These are phyloP conservation scores for Synodontis membranacea DNA, from an alignment of 2,113 vertebrate genomes.

Conservation along the genomic window DNA sequence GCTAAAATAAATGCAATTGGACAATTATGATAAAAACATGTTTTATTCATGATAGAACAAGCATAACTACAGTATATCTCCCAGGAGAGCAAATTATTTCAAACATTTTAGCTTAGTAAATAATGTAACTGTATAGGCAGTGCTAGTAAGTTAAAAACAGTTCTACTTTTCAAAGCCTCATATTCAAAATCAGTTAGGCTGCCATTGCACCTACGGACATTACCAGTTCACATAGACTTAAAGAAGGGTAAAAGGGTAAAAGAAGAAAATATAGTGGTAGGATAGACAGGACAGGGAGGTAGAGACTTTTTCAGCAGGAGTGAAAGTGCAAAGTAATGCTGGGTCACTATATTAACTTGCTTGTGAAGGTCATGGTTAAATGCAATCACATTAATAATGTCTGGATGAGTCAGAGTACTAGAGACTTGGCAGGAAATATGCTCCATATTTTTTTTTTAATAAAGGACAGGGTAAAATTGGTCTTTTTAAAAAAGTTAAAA, in stretches of 20 bases:
- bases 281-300: neutral
- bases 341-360: constrained; percentile 55
- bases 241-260: no score
- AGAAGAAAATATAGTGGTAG: neutral
- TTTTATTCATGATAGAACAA: neutral
- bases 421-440: constrained; percentile 11
- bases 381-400: constrained; percentile 59
- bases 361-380: constrained; percentile 52
- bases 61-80: neutral
- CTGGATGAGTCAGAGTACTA: constrained; percentile 51
- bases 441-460: neutral
- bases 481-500: neutral
- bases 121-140: neutral
- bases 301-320: neutral
- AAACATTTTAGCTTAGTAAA: neutral
- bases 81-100: neutral
- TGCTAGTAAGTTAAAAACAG: neutral
- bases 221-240: neutral
- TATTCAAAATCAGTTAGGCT: neutral
- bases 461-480: constrained; percentile 6
- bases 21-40: neutral
- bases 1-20: neutral
- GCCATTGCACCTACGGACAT: neutral
- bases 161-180: neutral
- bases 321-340: neutral